Evolutionary conservation across 2,888 invertebrate genomes (phyloP), one percentile per base, ranked within the genome.

Genomic region (Eurois occulta): DNA sequence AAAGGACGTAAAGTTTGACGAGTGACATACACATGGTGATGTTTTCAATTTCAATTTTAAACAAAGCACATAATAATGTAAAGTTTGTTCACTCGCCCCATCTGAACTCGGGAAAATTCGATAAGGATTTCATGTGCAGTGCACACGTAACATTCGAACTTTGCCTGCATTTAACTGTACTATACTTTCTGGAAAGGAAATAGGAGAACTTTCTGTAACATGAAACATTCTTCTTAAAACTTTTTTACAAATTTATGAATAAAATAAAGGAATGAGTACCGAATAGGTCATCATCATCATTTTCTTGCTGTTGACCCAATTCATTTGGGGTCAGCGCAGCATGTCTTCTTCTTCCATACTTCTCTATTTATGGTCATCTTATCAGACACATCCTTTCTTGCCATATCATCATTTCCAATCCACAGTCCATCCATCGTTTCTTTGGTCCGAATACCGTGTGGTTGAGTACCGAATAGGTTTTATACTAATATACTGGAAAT

Each of bases 111-210:
- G 16, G n/a, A 52, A 32, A 46, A 74, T 78, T 74, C 35, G 28
- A 81, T 81, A 52, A 74, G 28, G 28, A 81, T 64, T 73, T 64
- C 64, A 81, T 74, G 43, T 55, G 43, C 52, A 55, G 16, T 73
- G 52, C 41, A 35, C 41, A 35, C 8, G 41, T 43, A 21, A 64
- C 43, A 64, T 64, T 8, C 13, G 5, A 74, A 81, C 35, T 81
- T 81, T 81, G 13, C 7, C 18, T 2, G 24, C 46, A 38, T 55
- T 46, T 64, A 24, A 35, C 62, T 32, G 35, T 1, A 16, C 4
- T 28, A 35, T 5, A 48, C 46, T n/a, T 32, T 6, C 11, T 48
- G 10, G 5, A 28, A 58, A 21, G 10, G 24, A 82, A 60, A 43
- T 41, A 5, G 35, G 52, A 38, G 4, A 43, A 28, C n/a, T n/a